Evolutionary conservation across 2,113 vertebrate species (phyloP).

Genomic region (Tetrax tetrax): DNA sequence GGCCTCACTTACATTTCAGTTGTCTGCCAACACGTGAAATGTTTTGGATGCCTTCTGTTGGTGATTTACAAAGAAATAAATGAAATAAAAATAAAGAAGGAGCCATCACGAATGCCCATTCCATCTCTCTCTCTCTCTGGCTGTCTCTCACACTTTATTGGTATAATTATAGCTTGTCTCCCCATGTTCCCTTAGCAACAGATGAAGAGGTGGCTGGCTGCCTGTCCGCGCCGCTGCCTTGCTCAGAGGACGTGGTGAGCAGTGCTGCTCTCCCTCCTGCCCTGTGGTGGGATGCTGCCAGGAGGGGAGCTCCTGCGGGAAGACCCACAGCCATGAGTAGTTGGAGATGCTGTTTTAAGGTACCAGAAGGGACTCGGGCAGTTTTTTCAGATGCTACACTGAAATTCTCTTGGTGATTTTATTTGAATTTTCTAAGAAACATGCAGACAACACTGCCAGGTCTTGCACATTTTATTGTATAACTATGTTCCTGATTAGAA

Average conservation of each 20-base stretch:
- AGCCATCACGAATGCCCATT: background rate
- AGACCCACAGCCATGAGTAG: background rate
- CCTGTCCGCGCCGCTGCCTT: background rate
- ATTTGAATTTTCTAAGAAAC: background rate
- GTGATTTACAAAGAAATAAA: constrained; percentile 15
- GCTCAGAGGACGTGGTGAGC: background rate
- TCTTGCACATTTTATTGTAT: background rate
- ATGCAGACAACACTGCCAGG: background rate
- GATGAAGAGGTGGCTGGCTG: constrained; percentile 29
- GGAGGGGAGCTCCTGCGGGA: background rate
- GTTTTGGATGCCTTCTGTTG: background rate
- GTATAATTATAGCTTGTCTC: constrained; percentile 46
- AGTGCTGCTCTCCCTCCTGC: background rate
- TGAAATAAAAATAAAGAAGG: background rate
- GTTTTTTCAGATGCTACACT: background rate
- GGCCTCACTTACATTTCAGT: background rate
- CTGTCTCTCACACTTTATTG: constrained; percentile 33
- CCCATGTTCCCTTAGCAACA: constrained; percentile 50
- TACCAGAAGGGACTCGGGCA: background rate
- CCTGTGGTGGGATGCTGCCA: background rate
- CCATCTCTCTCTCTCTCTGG: background rate
- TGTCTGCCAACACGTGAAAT: background rate
- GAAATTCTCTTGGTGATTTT: background rate
- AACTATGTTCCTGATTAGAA: background rate
- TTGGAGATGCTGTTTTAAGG: background rate